A percentile compares a stretch with the other conserved stretches of the same genome.
These are phyloP conservation scores for Phortica magna DNA, from an alignment of 2,888 invertebrate genomes.

Conservation along the genomic window DNA sequence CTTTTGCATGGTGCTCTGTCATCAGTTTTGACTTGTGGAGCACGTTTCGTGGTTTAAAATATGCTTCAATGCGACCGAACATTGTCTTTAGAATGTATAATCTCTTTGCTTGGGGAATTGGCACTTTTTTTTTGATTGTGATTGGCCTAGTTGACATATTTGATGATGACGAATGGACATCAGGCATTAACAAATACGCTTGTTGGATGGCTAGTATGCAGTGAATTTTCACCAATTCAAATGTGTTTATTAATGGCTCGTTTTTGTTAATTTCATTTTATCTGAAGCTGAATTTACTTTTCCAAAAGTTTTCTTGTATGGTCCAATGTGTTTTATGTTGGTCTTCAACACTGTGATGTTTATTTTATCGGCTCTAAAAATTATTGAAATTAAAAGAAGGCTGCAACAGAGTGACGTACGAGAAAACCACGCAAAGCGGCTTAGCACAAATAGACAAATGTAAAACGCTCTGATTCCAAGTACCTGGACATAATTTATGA, in stretches of 20 bases:
- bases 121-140: conserved; percentile 58
- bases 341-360: conserved; percentile 70
- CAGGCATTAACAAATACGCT: conserved; percentile 79
- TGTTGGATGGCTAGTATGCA: conserved; percentile 82
- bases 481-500: not conserved
- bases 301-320: conserved; percentile 70
- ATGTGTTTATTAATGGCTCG: not conserved
- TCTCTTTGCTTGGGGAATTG: conserved; percentile 71
- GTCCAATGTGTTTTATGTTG: conserved; percentile 69
- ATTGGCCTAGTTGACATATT: conserved; percentile 61
- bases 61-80: conserved; percentile 46
- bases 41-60: conserved; percentile 60
- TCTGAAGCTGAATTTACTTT: conserved; percentile 45
- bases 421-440: conserved; percentile 60
- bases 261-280: not conserved
- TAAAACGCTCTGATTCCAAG: conserved; percentile 43
- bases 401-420: conserved; percentile 54
- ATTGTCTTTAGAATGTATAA: conserved; percentile 66
- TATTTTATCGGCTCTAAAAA: conserved; percentile 66
- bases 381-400: conserved; percentile 65
- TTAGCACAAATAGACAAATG: conserved; percentile 67
- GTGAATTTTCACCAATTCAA: not conserved
- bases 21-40: conserved; percentile 92
- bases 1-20: conserved; percentile 91
- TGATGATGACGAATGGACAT: conserved; percentile 69